These are phyloP conservation scores for Pseudoips prasinana DNA, from an alignment of 2,888 invertebrate species.

Conservation along the genomic window DNA sequence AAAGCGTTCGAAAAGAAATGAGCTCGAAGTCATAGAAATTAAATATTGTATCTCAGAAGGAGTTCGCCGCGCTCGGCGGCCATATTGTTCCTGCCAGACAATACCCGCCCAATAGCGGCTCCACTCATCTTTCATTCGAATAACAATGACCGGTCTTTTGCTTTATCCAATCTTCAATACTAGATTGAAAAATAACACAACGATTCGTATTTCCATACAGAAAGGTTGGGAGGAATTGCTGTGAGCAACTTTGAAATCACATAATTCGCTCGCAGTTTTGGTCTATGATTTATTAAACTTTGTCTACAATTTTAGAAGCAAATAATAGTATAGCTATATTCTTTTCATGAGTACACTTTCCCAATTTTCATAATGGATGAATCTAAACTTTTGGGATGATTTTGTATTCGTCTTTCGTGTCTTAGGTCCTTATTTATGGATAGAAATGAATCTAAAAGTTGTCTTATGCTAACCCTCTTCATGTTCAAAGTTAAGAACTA, in stretches of 20 bases:
- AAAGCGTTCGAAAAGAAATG: slow-evolving; percentile 53
- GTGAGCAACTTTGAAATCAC: slow-evolving; percentile 14
- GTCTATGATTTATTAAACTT: no score
- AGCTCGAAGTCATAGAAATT: slow-evolving; percentile 67
- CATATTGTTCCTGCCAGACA: slow-evolving; percentile 62
- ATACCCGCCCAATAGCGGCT: slow-evolving; percentile 55
- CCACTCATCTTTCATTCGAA: slow-evolving; percentile 68
- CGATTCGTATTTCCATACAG: slow-evolving; percentile 29
- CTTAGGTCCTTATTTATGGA: no score
- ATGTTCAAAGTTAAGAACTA: no score
- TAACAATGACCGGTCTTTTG: slow-evolving; percentile 62
- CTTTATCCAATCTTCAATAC: slow-evolving; percentile 61
- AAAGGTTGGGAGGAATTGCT: slow-evolving; percentile 22
- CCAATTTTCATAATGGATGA: no score
- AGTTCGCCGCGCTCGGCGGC: slow-evolving; percentile 48
- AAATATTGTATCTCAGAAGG: slow-evolving; percentile 64
- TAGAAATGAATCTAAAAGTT: no score
- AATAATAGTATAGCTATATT: no score
- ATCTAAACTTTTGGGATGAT: no score
- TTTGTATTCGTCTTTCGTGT: no score
- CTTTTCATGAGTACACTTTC: no score
- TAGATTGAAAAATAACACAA: slow-evolving; percentile 46
- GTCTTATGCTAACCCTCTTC: no score
- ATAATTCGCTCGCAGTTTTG: no score
- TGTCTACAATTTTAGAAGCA: no score